Base-by-base conservation (phyloP, 2,797 vertebrate genomes). In the Sciurus vulgaris region DNA sequence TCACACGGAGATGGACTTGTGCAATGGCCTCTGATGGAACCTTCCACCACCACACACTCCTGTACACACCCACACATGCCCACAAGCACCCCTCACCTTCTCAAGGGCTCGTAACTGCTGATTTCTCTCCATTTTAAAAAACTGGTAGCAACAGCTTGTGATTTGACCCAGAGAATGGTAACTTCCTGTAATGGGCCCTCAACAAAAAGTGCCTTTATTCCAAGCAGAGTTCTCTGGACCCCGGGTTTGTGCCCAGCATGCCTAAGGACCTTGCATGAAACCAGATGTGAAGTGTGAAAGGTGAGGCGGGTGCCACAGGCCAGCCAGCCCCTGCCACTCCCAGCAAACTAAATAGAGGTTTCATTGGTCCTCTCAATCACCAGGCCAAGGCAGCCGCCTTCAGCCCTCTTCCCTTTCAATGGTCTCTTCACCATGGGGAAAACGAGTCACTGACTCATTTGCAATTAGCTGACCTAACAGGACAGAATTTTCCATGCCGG, bases 331-430 rank as follows among this genome's bases (percentile, higher is more conserved):
- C 86, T 95, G 98, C 97, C 91, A 96, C 97, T 98, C 96, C 97
- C 96, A 92, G 98, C 97, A 98, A 97, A 97, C 98, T 99, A 98
- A 99, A 99, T 98, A 98, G 98, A 98, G 98, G 98, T 98, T 98
- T 98, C 99, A 98, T 97, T 98, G 98, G 98, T 95, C 79, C 96
- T 98, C 97, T 98, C 98, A 98, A 98, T 98, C 95, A 97, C 97
- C 98, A 97, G 98, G 97, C 98, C 98, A 97, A 95, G 98, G 98
- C 98, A 98, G 98, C 77, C 97, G 98, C 98, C 99, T 99, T 98
- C 98, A 99, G 93, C 99, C 99, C 99, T 99, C 99, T 99, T 98
- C 98, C 99, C 99, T 98, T 99, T 99, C 99, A 99, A 99, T 99
- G 98, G 99, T 98, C 98, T 99, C 99, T 99, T 99, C 99, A 99